Evolutionary conservation across 2,113 vertebrate genomes (phyloP), one percentile per base, ranked within the genome.

Genomic region (Terrapene triunguis): DNA sequence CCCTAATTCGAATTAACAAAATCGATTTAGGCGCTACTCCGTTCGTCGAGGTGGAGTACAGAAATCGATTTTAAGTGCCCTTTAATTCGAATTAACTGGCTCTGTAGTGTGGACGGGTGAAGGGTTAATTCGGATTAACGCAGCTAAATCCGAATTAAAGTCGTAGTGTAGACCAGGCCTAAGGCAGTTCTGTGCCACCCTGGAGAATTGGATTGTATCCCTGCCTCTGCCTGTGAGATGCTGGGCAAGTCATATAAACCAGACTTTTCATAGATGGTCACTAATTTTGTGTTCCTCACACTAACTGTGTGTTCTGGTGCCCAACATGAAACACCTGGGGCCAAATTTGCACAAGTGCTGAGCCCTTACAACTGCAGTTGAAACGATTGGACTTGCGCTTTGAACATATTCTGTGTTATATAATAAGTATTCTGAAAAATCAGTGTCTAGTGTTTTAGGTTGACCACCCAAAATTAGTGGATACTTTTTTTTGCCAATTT

Each of bases 151-250:
- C n/a, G n/a, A n/a, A n/a, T n/a, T n/a, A n/a, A n/a, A n/a, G n/a
- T n/a, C n/a, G n/a, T n/a, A n/a, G n/a, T n/a, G n/a, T n/a, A n/a
- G n/a, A n/a, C n/a, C n/a, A n/a, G n/a, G n/a, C n/a, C n/a, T 88
- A 55, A 79, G 27, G 16, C 35, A 83, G 14, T 88, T 29, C 80
- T 24, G 9, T 92, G 48, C 12, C 55, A 10, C 87, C 42, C 76
- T 5, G 16, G 82, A 76, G 13, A 47, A 32, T 4, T 48, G 1
- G 16, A 22, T 48, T 84, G 55, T 82, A 42, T 10, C 65, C 16
- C 35, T 44, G 62, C 32, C 21, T 50, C 3, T 13, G 29, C 0
- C 19, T 93, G 59, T 32, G n/a, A 42, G 16, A 9, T 72, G 8
- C 35, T 82, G 12, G 3, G 29, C 88, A 44, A 55, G 9, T 72